phyloP scores from a whole-genome alignment of 2,888 invertebrate species.

The Dicranocentrus wangi region DNA sequence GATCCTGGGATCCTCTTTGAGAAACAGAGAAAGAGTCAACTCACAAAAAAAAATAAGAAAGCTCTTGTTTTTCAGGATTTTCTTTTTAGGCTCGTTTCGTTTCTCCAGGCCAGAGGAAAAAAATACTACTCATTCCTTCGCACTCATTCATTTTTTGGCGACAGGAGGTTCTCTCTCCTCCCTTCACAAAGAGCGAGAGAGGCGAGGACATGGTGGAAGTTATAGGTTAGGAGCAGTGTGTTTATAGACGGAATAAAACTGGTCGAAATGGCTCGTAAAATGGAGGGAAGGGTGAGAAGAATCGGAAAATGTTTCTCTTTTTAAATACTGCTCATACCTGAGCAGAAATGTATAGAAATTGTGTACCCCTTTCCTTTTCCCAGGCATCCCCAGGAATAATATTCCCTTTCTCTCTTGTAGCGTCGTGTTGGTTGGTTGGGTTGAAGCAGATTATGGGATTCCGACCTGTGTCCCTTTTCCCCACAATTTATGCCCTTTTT shows the following conservation, averaged over 20 bases:
- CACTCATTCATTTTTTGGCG: slow-evolving; percentile 7
- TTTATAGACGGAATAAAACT: slow-evolving; percentile 39
- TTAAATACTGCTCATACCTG: background rate
- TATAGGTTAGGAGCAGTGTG: slow-evolving; percentile 4
- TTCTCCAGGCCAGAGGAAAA: too few relatives aligned
- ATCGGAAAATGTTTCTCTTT: slow-evolving; percentile 8
- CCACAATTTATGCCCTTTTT: slow-evolving; percentile 2
- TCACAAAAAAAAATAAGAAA: too few relatives aligned
- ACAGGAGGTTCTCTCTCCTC: slow-evolving; percentile 7
- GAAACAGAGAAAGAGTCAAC: background rate
- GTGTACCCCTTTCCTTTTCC: background rate
- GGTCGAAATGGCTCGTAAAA: slow-evolving; percentile 62
- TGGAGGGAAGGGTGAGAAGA: background rate
- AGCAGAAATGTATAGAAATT: background rate
- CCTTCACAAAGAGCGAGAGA: background rate
- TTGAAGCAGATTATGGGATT: too few relatives aligned
- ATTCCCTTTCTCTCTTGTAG: background rate
- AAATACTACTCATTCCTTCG: slow-evolving; percentile 1
- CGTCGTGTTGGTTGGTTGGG: too few relatives aligned
- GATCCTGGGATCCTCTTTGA: background rate
- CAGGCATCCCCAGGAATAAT: background rate
- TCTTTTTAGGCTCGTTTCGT: background rate
- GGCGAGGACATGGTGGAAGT: background rate
- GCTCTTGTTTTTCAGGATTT: too few relatives aligned
- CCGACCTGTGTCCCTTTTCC: too few relatives aligned